These are phyloP conservation scores for Tetragnatha montana DNA, from an alignment of 2,888 invertebrate genomes.

Conservation along the genomic window DNA sequence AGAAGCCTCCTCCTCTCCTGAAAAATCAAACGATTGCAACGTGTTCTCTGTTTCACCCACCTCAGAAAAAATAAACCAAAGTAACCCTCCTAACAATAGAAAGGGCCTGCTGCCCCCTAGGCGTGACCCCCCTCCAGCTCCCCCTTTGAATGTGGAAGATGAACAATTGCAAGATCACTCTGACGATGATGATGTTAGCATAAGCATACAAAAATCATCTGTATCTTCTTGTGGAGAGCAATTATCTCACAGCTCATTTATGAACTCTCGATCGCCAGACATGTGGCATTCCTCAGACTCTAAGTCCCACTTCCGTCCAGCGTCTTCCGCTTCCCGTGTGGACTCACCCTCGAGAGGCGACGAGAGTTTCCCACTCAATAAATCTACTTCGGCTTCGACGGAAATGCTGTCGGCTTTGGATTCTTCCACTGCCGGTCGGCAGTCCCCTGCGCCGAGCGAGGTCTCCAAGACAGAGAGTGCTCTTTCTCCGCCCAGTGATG, in stretches of 20 bases:
- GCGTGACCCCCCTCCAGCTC: slow-evolving; percentile 64
- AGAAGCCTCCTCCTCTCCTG: slow-evolving; percentile 30
- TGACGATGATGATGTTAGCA: slow-evolving; percentile 63
- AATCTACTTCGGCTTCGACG: slow-evolving; percentile 73
- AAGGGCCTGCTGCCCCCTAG: slow-evolving; percentile 55
- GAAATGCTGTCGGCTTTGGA: slow-evolving; percentile 73
- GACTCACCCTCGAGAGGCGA: slow-evolving; percentile 73
- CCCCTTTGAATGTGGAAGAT: slow-evolving; percentile 32
- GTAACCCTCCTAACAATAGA: slow-evolving; percentile 10
- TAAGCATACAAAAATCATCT: slow-evolving; percentile 63
- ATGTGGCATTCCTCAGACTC: slow-evolving; percentile 70
- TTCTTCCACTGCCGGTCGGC: slow-evolving; percentile 73
- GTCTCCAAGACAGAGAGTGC: slow-evolving; percentile 74
- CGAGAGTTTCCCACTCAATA: slow-evolving; percentile 73
- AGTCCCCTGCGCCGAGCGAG: slow-evolving; percentile 74
- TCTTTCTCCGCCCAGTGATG: slow-evolving; percentile 74
- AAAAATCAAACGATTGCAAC: slow-evolving; percentile 38
- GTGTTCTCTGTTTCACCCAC: slow-evolving; percentile 46
- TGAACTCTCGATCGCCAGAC: slow-evolving; percentile 57
- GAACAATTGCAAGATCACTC: slow-evolving; percentile 57
- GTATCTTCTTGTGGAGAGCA: slow-evolving; percentile 55
- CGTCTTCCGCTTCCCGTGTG: slow-evolving; percentile 73
- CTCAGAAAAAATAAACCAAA: slow-evolving; percentile 42
- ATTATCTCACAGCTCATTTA: slow-evolving; percentile 54
- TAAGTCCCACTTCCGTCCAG: slow-evolving; percentile 73